phyloP scores from a whole-genome alignment of 35 echinoderm and acorn worm species.

The Chiridota heheva region DNA sequence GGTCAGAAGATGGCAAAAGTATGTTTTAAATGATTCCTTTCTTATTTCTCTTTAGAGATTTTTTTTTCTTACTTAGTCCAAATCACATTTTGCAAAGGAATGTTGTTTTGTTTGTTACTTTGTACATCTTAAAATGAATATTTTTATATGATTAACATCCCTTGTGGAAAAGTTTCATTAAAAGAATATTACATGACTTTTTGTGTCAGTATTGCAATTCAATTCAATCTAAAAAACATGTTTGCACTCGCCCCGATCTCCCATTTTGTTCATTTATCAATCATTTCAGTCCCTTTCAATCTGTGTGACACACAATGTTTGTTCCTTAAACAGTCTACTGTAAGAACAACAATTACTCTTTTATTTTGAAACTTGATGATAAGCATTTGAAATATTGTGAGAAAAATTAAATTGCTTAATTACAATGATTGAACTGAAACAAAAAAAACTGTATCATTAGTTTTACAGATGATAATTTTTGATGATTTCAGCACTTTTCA shows the following conservation, averaged over 20 bases:
- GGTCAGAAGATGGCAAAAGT: constrained; percentile 90
- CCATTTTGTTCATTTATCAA: no score
- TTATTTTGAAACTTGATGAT: not conserved
- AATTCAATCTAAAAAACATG: no score
- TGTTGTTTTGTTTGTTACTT: not conserved
- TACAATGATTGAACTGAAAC: not conserved
- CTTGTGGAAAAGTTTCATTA: not conserved
- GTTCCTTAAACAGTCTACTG: not conserved
- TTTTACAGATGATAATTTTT: not conserved
- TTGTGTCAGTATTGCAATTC: no score
- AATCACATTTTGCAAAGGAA: not conserved
- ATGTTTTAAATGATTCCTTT: constrained; percentile 32
- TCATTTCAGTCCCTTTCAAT: no score
- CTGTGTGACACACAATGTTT: not conserved
- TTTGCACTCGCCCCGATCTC: no score
- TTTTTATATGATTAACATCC: not conserved
- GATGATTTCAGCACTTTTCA: constrained; percentile 49
- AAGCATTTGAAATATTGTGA: not conserved
- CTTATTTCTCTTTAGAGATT: not conserved
- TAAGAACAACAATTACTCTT: not conserved
- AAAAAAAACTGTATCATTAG: not conserved
- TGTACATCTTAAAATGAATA: no score
- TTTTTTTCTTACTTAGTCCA: not conserved
- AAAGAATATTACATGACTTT: no score
- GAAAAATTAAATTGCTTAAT: not conserved